Conservation (phyloP, 2,113 vertebrate genomes). For the Carassius carassius region DNA sequence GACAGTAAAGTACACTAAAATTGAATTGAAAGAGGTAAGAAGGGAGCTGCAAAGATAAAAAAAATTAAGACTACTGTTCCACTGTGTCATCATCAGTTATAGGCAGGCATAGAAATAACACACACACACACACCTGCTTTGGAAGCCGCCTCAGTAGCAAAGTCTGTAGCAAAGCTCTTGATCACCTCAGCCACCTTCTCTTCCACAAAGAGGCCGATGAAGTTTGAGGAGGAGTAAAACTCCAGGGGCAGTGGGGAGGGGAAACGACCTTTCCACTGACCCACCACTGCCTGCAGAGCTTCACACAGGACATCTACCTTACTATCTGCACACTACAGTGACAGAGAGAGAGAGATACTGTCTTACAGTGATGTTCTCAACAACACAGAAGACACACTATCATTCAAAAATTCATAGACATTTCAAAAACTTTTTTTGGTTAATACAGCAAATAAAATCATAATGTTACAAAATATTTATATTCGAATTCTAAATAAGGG, state of each 20-base stretch:
- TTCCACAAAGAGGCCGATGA: slow-evolving; percentile 96
- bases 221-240: slow-evolving; percentile 93
- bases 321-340: slow-evolving; percentile 87
- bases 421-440: no score
- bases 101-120: neutral
- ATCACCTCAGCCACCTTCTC: slow-evolving; percentile 92
- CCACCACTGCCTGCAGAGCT: slow-evolving; percentile 85
- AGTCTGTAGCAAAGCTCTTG: slow-evolving; percentile 92
- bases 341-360: slow-evolving; percentile 17
- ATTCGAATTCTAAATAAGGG: no score
- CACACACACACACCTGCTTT: slow-evolving; percentile 83
- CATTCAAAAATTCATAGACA: neutral
- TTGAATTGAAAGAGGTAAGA: neutral
- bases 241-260: slow-evolving; percentile 88
- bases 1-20: neutral
- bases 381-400: neutral
- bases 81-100: neutral
- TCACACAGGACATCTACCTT: slow-evolving; percentile 90
- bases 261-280: slow-evolving; percentile 89
- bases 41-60: neutral
- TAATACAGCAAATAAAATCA: no score
- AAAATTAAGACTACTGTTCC: neutral
- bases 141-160: slow-evolving; percentile 84
- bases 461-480: no score
- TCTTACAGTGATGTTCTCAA: neutral